phyloP scores from a whole-genome alignment of 2,113 vertebrate species.

The Nyctereutes procyonoides region DNA sequence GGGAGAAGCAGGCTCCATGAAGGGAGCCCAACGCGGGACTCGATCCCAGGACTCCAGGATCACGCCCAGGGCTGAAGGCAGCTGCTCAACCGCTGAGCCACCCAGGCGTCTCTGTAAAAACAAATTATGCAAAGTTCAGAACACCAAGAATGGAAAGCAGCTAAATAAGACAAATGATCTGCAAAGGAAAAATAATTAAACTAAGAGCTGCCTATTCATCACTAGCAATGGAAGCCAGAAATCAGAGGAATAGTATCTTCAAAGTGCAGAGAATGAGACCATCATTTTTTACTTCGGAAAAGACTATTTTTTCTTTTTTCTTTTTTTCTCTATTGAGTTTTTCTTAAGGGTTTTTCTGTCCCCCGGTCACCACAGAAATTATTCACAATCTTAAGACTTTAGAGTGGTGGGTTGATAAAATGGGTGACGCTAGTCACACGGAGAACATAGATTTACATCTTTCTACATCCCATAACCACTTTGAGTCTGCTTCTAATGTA shows the following conservation, averaged over 20 bases:
- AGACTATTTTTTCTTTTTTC: neutral
- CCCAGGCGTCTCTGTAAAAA: neutral
- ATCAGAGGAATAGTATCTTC: neutral
- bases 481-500: neutral
- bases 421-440: neutral
- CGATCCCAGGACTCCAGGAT: no score
- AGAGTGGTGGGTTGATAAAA: neutral
- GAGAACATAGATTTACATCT: neutral
- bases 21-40: no score
- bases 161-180: neutral
- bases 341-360: neutral
- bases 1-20: no score
- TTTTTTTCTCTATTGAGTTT: neutral
- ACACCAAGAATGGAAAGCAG: neutral
- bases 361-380: neutral
- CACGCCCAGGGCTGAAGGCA: no score
- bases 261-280: neutral
- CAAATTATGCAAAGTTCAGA: conserved; percentile 10
- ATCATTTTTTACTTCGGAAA: neutral
- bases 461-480: neutral
- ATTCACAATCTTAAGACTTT: neutral
- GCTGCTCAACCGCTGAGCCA: no score
- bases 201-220: neutral
- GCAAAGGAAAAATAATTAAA: neutral
- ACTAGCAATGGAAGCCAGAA: neutral